A percentile compares a stretch with the other conserved stretches of the same genome.
These are phyloP conservation scores for Caenorhabditis afra DNA, from an alignment of 2,888 invertebrate genomes.

Conservation along the genomic window DNA sequence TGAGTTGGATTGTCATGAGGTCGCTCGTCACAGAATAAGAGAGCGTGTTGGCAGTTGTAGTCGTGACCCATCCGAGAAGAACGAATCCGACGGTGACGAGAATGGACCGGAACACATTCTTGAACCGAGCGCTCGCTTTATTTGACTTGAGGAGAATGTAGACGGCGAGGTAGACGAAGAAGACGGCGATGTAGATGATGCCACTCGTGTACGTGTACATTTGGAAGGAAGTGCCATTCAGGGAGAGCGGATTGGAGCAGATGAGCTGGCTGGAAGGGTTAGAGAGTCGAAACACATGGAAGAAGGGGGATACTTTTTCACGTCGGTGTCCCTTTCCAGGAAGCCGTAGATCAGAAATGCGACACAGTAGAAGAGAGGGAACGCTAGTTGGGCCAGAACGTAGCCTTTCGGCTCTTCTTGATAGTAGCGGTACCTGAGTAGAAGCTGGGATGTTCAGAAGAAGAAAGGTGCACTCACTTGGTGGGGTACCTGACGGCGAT, in stretches of 20 bases:
- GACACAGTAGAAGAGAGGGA: constrained; percentile 51
- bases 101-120: constrained; percentile 60
- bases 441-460: neutral
- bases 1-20: constrained; percentile 26
- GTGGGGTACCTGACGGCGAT: constrained; percentile 63
- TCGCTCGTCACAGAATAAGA: constrained; percentile 34
- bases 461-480: constrained; percentile 17
- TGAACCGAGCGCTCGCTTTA: constrained; percentile 58
- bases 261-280: constrained; percentile 41
- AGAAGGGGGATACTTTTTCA: constrained; percentile 33
- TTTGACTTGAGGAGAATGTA: constrained; percentile 51
- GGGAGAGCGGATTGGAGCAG: constrained; percentile 55
- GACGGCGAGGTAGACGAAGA: constrained; percentile 46
- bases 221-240: constrained; percentile 51
- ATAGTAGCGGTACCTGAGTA: constrained; percentile 57
- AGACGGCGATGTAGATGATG: constrained; percentile 47
- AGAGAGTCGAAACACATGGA: too few species aligned
- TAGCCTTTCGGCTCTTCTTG: constrained; percentile 57
- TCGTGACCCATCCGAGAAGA: constrained; percentile 59
- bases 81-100: constrained; percentile 59
- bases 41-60: constrained; percentile 53
- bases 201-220: constrained; percentile 59
- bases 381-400: constrained; percentile 42
- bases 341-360: constrained; percentile 46
- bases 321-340: constrained; percentile 31